Evolutionary conservation across 2,888 invertebrate species (phyloP).

Genomic region (Pachydiplax longipennis): DNA sequence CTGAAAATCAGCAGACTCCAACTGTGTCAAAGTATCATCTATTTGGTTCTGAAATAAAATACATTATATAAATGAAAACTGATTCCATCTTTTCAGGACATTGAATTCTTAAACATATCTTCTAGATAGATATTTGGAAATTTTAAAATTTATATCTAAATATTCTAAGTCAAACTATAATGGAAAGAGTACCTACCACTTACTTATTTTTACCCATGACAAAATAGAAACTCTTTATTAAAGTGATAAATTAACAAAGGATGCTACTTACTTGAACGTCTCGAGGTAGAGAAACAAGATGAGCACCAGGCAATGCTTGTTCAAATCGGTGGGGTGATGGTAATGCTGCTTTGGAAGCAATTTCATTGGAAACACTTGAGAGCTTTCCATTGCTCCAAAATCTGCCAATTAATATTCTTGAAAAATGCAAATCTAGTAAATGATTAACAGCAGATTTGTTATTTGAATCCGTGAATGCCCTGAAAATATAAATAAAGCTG

Average conservation of each 20-base stretch:
- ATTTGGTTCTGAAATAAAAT: constrained; percentile 67
- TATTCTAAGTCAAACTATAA: no score
- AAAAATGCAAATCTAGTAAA: constrained; percentile 69
- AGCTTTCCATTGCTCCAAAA: constrained; percentile 47
- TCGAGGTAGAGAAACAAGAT: constrained; percentile 72
- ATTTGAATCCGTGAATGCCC: constrained; percentile 65
- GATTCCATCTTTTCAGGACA: no score
- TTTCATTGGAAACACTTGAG: constrained; percentile 46
- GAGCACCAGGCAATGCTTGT: constrained; percentile 70
- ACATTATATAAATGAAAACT: background rate
- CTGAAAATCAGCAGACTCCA: constrained; percentile 90
- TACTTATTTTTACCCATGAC: no score
- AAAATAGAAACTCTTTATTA: no score
- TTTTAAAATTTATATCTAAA: no score
- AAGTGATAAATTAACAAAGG: no score
- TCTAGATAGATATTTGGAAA: no score
- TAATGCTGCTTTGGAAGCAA: constrained; percentile 54
- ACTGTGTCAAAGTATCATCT: constrained; percentile 86
- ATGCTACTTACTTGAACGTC: constrained; percentile 67
- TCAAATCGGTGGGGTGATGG: constrained; percentile 63
- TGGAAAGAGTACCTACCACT: no score
- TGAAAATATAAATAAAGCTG: constrained; percentile 57
- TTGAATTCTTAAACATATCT: no score
- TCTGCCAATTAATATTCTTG: constrained; percentile 57
- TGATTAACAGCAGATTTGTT: constrained; percentile 69